Base-by-base conservation (phyloP, 2,797 vertebrate species). In the Anguilla megastoma region DNA sequence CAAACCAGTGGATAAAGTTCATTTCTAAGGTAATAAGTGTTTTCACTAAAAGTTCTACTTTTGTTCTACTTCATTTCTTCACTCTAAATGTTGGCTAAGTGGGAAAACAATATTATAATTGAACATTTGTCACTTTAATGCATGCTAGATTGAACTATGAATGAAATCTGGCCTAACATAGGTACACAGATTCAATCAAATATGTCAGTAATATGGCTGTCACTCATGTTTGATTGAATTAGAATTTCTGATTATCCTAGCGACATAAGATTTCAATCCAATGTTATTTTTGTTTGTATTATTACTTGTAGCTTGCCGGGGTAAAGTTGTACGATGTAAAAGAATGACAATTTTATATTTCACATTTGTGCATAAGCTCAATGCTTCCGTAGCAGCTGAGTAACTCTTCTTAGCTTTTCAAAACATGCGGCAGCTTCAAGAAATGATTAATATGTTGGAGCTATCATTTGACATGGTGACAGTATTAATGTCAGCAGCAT, bases 121-220 rank as follows among this genome's bases (percentile, higher is more conserved):
- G 71, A 50, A 30, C 48, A 52, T 50, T 24, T 74, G 48, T 30
- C 50, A 74, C 33, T 56, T 21, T 74, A 56, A 74, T 8, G 66
- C 66, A 74, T 56, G 52, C 60, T 48, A 74, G 87, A 52, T 36
- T 24, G 60, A 87, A 63, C 30, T 24, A 63, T 74, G 66, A 54
- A 85, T 85, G 63, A 21, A 74, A 84, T 85, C 82, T 88, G 50
- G 41, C 82, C 63, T 8, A 48, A 41, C 36, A 87, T 56, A 84
- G n/a, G 84, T 84, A 85, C 45, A 41, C n/a, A 88, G 63, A 85
- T 74, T 88, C 82, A 74, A 88, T 85, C 63, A 88, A 88, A 88
- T 74, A 48, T 88, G 52, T 36, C 45, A 63, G 45, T 16, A 48
- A 60, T 74, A 52, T 9, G 52, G 27, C 12, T 45, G 45, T 56